Evolutionary conservation across 2,888 invertebrate species (phyloP).

Genomic region (Drosophila subquinaria): DNA sequence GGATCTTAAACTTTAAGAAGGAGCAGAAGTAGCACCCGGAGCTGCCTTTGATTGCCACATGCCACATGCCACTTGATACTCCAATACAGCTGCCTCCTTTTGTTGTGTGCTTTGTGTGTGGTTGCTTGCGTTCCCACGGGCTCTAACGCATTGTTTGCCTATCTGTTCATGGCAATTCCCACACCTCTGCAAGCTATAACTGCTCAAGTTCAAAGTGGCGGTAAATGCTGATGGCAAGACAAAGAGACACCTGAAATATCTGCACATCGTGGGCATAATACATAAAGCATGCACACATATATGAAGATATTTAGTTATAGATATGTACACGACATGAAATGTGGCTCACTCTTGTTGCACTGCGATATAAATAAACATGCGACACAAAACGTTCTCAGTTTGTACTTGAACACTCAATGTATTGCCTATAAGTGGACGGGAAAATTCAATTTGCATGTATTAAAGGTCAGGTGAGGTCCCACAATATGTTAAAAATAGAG

Average conservation of each 20-base stretch:
- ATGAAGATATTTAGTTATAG: constrained; percentile 50
- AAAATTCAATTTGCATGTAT: constrained; percentile 29
- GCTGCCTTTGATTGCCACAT: constrained; percentile 64
- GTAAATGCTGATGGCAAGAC: constrained; percentile 30
- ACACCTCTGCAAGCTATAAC: constrained; percentile 8
- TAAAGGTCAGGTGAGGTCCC: constrained; percentile 20
- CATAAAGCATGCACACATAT: neutral
- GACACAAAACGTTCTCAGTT: neutral
- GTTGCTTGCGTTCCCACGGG: constrained; percentile 53
- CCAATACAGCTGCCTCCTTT: constrained; percentile 33
- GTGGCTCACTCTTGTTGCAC: constrained; percentile 21
- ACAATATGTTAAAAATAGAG: constrained; percentile 14
- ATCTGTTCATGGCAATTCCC: constrained; percentile 4
- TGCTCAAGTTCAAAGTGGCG: constrained; percentile 51
- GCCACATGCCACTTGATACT: constrained; percentile 66
- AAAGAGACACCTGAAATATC: constrained; percentile 43
- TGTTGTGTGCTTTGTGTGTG: constrained; percentile 16
- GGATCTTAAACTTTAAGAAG: neutral
- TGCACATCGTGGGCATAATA: constrained; percentile 9
- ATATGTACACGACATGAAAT: constrained; percentile 24
- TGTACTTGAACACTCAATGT: neutral
- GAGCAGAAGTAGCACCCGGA: constrained; percentile 10
- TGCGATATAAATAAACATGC: constrained; percentile 31
- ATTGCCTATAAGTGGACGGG: neutral
- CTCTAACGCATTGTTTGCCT: constrained; percentile 56